Base-by-base conservation (phyloP, 2,113 vertebrate species). In the Cynopterus brachyotis region DNA sequence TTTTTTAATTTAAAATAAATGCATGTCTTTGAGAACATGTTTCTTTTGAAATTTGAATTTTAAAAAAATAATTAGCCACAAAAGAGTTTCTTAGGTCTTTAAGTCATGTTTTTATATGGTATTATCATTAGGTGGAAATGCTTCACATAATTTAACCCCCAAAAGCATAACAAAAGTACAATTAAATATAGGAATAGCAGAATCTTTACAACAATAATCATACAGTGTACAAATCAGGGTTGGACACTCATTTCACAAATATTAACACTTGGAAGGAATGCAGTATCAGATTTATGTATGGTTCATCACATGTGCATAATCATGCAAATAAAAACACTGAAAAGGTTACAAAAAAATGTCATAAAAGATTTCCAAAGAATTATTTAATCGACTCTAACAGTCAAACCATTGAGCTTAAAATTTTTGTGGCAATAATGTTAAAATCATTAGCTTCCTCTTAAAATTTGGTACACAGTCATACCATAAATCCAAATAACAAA, bases 271-370 rank as follows among this genome's bases (percentile, higher is more conserved):
- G 95, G 98, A 99, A 98, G 96, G 97, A 98, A 98, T 85, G 98
- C 96, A 97, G 67, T 82, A 97, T 79, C 88, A 73, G 95, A 95
- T 64, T 96, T 85, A 70, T 66, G 69, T 96, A 95, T 97, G 98
- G 93, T 95, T 97, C 11, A 3, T 97, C 96, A 97, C 80, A 96
- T 98, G 98, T 86, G 96, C 93, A 98, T 96, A 97, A 93, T 97
- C 98, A 98, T 98, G 98, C 98, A 98, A 98, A 98, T 98, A 98
- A 98, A 97, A 98, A 98, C 98, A 98, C 94, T 97, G 94, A 98
- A 47, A 97, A 97, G 97, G 96, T 97, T 98, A 98, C 92, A 98
- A 98, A 50, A 50, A 98, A 98, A 95, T 86, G 84, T 97, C 98
- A 98, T 95, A 98, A 98, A 98, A 98, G 69, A 57, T 95, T 97